phyloP scores from a whole-genome alignment of 2,797 vertebrate genomes.

The Enteromius argenteus region DNA sequence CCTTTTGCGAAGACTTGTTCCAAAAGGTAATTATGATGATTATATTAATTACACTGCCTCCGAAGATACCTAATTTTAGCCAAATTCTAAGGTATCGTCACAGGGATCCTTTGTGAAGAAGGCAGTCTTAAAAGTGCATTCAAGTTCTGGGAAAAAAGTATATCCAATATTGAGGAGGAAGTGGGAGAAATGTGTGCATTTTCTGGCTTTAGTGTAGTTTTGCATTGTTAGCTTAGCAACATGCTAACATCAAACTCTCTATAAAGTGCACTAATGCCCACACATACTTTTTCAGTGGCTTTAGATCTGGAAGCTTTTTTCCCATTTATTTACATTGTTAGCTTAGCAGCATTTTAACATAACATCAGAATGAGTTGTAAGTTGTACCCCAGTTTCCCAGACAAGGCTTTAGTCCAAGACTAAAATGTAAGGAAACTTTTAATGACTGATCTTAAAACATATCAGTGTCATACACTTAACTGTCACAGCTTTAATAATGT shows the following conservation, averaged over 20 bases:
- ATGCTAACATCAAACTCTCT: background rate
- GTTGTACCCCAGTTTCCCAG: too few relatives aligned
- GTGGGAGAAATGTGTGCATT: too few relatives aligned
- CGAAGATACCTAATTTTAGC: too few relatives aligned
- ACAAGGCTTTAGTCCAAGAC: too few relatives aligned
- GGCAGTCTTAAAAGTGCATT: background rate
- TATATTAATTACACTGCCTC: slow-evolving; percentile 7
- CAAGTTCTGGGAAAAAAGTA: background rate
- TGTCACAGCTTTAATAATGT: too few relatives aligned
- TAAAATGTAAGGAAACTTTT: too few relatives aligned
- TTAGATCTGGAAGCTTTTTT: too few relatives aligned
- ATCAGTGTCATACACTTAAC: too few relatives aligned
- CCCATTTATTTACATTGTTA: too few relatives aligned
- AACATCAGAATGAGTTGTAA: too few relatives aligned
- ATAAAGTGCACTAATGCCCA: background rate
- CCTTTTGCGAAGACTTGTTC: background rate
- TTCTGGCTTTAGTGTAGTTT: background rate
- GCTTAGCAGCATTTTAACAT: too few relatives aligned
- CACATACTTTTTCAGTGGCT: background rate
- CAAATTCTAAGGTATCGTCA: background rate
- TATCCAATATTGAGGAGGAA: background rate
- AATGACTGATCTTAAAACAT: too few relatives aligned
- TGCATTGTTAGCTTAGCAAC: background rate
- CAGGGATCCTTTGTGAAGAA: background rate
- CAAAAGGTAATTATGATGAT: slow-evolving; percentile 16